Base-by-base conservation (phyloP, 2,888 invertebrate genomes). In the Deilephila porcellus region DNA sequence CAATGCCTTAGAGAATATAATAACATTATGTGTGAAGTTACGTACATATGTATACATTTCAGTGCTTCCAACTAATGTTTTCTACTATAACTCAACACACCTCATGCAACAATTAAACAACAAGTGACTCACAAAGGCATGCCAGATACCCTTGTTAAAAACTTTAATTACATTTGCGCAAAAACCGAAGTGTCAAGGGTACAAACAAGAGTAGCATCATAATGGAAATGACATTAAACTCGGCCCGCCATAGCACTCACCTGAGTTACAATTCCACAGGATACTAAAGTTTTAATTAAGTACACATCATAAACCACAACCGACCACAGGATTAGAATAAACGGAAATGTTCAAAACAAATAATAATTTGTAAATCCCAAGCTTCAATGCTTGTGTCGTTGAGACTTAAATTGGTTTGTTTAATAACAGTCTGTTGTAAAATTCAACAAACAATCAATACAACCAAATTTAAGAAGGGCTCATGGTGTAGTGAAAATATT, bases 271-370 rank as follows among this genome's bases (percentile, higher is more conserved):
- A 67, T 67, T 76, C 73, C 73, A 76, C 67, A 73, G 67, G 52
- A 63, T 74, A 79, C 80, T 77, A 77, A 83, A 84, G 80, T 86
- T 87, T 86, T 89, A 87, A 88, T 87, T 85, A 86, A 82, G 79
- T 79, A 76, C 82, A 80, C 77, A 82, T 85, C 85, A 87, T 88
- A 87, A 89, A 87, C 83, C 78, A 78, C 76, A 76, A 76, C 79
- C 80, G 73, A 77, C 78, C 78, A 74, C 60, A 76, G 80, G 79
- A 82, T 78, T 80, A 56, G 79, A 80, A 67, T 52, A 67, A 45
- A 52, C 67, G 25, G 25, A 52, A 52, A 67, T 45, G 6, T 25
- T 37, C 6, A 67, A 67, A 45, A 52, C 67, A 52, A n/a, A 37
- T 64, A 64, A 17, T 25, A 45, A 45, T 64, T 52, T 67, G 67